A percentile compares a stretch with the other conserved stretches of the same genome.
Conservation (phyloP, 2,797 vertebrate genomes). For the Buphagus erythrorhynchus region DNA sequence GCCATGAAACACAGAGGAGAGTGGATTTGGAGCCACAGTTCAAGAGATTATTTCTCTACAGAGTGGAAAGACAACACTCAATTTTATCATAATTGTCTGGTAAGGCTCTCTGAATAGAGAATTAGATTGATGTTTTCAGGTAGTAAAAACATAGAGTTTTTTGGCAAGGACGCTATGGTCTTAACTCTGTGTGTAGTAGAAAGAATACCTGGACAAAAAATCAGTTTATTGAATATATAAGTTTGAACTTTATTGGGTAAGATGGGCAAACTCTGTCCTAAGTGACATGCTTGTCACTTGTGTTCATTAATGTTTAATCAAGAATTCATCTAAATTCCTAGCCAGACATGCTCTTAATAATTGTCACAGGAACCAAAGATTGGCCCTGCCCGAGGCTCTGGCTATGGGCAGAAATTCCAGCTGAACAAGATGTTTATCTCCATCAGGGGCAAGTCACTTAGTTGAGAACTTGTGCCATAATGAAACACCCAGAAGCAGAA, state of each 20-base stretch:
- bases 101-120: not conserved
- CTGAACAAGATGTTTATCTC: not conserved
- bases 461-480: not conserved
- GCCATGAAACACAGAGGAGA: not conserved
- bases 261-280: not conserved
- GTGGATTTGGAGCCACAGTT: not conserved
- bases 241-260: not conserved
- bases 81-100: slow-evolving; percentile 15
- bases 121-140: slow-evolving; percentile 13
- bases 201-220: not conserved
- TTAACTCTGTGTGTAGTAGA: not conserved
- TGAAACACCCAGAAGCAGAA: not conserved
- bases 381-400: not conserved
- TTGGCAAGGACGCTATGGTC: not conserved
- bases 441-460: not conserved
- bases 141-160: not conserved
- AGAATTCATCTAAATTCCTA: not conserved
- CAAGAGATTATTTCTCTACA: slow-evolving; percentile 20
- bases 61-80: not conserved
- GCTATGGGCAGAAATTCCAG: not conserved
- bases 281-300: not conserved
- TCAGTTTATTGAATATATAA: not conserved
- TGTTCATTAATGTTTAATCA: not conserved
- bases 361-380: not conserved
- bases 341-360: not conserved